Conservation (phyloP, 2,113 vertebrate genomes). For the Cromileptes altivelis region DNA sequence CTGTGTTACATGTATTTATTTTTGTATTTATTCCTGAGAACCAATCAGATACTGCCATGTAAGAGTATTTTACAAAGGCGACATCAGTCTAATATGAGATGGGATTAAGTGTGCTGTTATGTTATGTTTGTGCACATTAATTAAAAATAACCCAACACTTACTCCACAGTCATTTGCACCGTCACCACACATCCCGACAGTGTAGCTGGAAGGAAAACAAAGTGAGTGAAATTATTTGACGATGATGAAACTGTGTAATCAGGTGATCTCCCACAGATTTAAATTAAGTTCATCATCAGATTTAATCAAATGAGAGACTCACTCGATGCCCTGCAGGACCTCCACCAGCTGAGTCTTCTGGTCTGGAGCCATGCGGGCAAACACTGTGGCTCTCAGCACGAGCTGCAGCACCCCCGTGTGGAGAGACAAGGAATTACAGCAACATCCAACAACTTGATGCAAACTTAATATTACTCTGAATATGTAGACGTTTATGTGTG, state of each 20-base stretch:
- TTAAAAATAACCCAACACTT: slow-evolving; percentile 77
- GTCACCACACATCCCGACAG: slow-evolving; percentile 98
- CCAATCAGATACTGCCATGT: not conserved
- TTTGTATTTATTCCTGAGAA: not conserved
- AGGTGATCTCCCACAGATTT: not conserved
- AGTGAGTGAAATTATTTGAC: not conserved
- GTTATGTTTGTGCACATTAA: not conserved
- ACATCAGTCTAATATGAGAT: not conserved
- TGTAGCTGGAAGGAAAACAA: slow-evolving; percentile 88
- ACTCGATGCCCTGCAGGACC: slow-evolving; percentile 96
- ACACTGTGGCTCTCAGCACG: slow-evolving; percentile 91
- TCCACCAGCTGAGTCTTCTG: slow-evolving; percentile 98
- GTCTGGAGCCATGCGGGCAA: slow-evolving; percentile 97
- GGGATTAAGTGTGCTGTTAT: not conserved
- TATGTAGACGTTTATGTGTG: not conserved
- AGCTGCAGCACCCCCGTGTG: slow-evolving; percentile 82
- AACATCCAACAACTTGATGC: not conserved
- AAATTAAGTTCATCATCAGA: not conserved
- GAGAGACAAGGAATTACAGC: slow-evolving; percentile 39
- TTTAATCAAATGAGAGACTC: slow-evolving; percentile 73
- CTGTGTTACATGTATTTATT: not conserved
- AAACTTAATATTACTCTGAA: not conserved
- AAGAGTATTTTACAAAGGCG: not conserved
- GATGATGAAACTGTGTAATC: not conserved
- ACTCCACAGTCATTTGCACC: slow-evolving; percentile 99